These are phyloP conservation scores for Macquaria australasica DNA, from an alignment of 2,113 vertebrate species.

Conservation along the genomic window DNA sequence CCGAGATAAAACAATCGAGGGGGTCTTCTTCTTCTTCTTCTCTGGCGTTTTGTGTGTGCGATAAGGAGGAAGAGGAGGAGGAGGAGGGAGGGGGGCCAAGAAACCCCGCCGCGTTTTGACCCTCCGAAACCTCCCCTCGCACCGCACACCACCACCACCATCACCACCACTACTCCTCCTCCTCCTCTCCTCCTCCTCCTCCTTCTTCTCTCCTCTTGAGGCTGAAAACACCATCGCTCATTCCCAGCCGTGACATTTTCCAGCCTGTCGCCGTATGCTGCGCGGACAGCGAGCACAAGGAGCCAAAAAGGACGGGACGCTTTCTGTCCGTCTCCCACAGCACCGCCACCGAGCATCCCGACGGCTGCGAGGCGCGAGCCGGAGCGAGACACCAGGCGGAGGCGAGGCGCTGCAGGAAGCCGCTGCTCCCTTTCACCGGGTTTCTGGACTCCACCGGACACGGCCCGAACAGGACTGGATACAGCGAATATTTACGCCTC, in stretches of 20 bases:
- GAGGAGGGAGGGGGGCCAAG: conserved; percentile 60
- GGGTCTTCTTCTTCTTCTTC: conserved; percentile 65
- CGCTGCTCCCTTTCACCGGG: conserved; percentile 47
- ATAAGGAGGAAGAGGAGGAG: conserved; percentile 72
- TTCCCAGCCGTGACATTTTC: conserved; percentile 73
- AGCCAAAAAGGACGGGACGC: conserved; percentile 62
- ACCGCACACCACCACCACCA: conserved; percentile 75
- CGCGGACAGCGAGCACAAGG: conserved; percentile 73
- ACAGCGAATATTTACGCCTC: conserved; percentile 60
- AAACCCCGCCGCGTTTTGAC: conserved; percentile 87
- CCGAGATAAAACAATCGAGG: conserved; percentile 64
- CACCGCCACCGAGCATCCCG: conserved; percentile 59
- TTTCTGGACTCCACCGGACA: conserved; percentile 61
- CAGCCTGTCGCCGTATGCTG: conserved; percentile 72
- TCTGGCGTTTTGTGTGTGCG: conserved; percentile 75
- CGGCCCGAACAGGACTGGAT: conserved; percentile 53
- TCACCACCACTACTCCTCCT: conserved; percentile 47
- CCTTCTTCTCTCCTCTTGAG: conserved; percentile 46
- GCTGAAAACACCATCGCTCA: conserved; percentile 74
- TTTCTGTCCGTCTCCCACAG: conserved; percentile 29
- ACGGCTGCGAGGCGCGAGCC: conserved; percentile 61
- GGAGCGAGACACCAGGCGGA: conserved; percentile 67
- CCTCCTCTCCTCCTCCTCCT: conserved; percentile 45
- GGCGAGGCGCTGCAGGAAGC: conserved; percentile 64
- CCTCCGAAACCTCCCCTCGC: conserved; percentile 83